A percentile compares a stretch with the other conserved stretches of the same genome.
Conservation (phyloP, 1,140 invertebrate species). For the Drosophila sucinea region DNA sequence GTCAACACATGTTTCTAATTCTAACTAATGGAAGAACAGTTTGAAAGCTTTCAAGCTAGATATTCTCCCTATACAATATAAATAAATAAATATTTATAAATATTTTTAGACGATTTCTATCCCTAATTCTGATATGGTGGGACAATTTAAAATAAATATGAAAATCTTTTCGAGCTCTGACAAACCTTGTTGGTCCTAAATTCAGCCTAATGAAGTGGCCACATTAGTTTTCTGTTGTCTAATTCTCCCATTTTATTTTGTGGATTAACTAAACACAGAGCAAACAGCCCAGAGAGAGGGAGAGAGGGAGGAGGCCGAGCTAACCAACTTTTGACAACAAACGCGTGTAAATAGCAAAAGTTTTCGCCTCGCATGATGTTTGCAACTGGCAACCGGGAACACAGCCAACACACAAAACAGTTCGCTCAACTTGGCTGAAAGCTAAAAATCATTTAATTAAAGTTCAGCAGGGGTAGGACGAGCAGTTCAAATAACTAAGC, state of each 20-base stretch:
- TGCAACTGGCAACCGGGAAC: slow-evolving; percentile 4
- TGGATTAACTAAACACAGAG: slow-evolving; percentile 11
- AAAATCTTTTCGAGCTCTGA: background rate
- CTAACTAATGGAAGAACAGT: no score
- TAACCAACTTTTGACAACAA: slow-evolving; percentile 25
- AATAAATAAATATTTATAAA: no score
- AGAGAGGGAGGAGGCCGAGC: background rate
- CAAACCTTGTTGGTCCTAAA: background rate
- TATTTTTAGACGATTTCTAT: no score
- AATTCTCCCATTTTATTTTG: background rate
- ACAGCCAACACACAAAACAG: slow-evolving; percentile 12
- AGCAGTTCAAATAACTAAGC: slow-evolving; percentile 15
- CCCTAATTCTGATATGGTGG: no score
- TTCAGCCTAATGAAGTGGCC: slow-evolving; percentile 15
- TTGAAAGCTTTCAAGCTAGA: no score
- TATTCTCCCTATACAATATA: no score
- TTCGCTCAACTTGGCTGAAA: slow-evolving; percentile 23
- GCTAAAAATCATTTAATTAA: slow-evolving; percentile 34
- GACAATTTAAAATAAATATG: background rate
- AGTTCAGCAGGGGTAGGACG: slow-evolving; percentile 16
- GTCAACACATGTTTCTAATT: no score
- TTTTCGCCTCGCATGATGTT: slow-evolving; percentile 18
- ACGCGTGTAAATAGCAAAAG: slow-evolving; percentile 31
- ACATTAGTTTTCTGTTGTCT: slow-evolving; percentile 3
- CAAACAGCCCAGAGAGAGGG: background rate